Evolutionary conservation across 2,888 invertebrate species (phyloP).

Genomic region (Chrysina gloriosa): DNA sequence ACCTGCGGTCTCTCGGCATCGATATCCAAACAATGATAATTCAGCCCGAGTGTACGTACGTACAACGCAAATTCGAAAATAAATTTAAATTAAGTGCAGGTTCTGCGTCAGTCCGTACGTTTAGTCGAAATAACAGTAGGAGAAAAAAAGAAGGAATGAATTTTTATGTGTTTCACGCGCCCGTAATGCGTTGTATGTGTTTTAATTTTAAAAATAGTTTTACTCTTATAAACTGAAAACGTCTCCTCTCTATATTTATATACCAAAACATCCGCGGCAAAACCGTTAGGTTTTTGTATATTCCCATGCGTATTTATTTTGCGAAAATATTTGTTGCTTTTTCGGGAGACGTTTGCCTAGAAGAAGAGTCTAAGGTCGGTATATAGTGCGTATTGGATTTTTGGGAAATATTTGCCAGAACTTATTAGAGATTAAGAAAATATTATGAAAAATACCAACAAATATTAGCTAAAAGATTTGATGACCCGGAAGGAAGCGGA

Average conservation of each 20-base stretch:
- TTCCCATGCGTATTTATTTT: no score
- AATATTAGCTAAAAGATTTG: no score
- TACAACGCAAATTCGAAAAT: background rate
- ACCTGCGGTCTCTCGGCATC: background rate
- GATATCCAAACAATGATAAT: background rate
- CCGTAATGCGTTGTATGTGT: background rate
- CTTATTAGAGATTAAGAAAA: no score
- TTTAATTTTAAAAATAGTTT: conserved; percentile 17
- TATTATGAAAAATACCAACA: no score
- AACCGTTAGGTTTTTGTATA: no score
- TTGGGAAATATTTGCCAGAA: no score
- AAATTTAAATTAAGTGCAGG: background rate
- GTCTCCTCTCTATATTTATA: background rate
- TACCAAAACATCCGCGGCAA: conserved; percentile 3
- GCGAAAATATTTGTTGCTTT: no score
- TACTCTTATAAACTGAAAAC: conserved; percentile 2
- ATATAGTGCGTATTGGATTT: no score
- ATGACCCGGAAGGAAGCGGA: no score
- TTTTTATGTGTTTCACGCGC: conserved; percentile 20
- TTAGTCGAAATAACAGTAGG: background rate
- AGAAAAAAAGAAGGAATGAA: background rate
- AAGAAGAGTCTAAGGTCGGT: no score
- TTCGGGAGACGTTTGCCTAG: no score
- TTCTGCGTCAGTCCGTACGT: background rate
- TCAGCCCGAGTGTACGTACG: no score